Evolutionary conservation across 1,140 invertebrate species (phyloP).

Genomic region (Platyscapa corneri): DNA sequence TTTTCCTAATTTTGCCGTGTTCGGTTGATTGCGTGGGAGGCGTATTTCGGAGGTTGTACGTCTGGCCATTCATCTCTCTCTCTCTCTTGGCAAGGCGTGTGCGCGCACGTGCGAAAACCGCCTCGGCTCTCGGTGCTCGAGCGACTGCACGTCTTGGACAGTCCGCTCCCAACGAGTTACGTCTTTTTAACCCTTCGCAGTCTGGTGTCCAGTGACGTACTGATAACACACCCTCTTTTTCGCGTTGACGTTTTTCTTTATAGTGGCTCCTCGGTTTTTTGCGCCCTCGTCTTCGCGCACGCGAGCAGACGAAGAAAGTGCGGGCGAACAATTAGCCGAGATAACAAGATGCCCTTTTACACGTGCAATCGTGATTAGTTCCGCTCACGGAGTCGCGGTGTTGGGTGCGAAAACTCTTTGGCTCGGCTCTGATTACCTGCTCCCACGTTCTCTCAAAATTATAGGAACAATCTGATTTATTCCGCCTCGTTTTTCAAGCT

Average conservation of each 20-base stretch:
- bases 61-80: background rate
- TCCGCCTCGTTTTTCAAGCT: no score
- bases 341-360: background rate
- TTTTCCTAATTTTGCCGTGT: slow-evolving; percentile 52
- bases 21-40: background rate
- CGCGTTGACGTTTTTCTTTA: background rate
- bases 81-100: background rate
- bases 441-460: background rate
- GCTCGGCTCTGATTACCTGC: background rate
- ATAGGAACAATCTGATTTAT: background rate
- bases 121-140: background rate
- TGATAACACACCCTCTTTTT: background rate
- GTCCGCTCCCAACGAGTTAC: background rate
- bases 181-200: background rate
- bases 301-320: background rate
- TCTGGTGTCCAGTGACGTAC: background rate
- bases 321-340: background rate
- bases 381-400: background rate
- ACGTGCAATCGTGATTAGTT: background rate
- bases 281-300: background rate
- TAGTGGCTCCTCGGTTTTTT: background rate
- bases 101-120: background rate
- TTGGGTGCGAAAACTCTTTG: no score
- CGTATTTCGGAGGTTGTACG: background rate
- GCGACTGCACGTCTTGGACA: no score